Base-by-base conservation (phyloP, 2,888 invertebrate species). In the Drosophila formosana region DNA sequence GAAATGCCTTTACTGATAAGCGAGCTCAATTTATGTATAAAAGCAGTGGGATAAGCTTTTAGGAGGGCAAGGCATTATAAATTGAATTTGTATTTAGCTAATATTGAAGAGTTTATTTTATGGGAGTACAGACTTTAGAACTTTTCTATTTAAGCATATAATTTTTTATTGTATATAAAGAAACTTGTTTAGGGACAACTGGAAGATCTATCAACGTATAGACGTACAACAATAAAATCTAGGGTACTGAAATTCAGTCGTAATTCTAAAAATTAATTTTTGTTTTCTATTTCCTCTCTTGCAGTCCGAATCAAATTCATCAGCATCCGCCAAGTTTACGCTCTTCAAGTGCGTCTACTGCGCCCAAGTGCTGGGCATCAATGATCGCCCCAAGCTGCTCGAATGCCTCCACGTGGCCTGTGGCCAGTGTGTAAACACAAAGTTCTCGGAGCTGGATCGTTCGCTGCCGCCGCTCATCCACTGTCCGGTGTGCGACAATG, bases 341-440 rank as follows among this genome's bases (percentile, higher is more conserved):
- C 83, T 91, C 9, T 89, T 90, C 51, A 94, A 94, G 91, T 95
- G 95, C 89, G 94, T 94, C 71, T 93, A 93, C 89, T 95, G 94
- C 90, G 90, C 89, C 32, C 93, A 93, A 84, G 84, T 92, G 46
- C 92, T 95, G 53, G 93, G 93, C 43, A 91, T 93, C 39, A 93
- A 92, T 43, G 95, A 95, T 88, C 93, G 94, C 50, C 97, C 97
- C 37, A 97, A 97, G 93, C 94, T 98, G 68, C 93, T 98, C 89
- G 97, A 97, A 92, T 98, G 98, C 91, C 94, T 98, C 79, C 98
- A 98, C 92, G 96, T 97, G 57, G 95, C 96, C 67, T 98, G 98
- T 92, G 94, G 95, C 63, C 93, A 94, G 72, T 97, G 97, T 93
- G 93, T 97, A 82, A 94, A 94, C 78, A 94, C 94, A 65, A 96